These are phyloP conservation scores for Magallana nippona DNA, from an alignment of 2,888 invertebrate genomes.

Conservation along the genomic window DNA sequence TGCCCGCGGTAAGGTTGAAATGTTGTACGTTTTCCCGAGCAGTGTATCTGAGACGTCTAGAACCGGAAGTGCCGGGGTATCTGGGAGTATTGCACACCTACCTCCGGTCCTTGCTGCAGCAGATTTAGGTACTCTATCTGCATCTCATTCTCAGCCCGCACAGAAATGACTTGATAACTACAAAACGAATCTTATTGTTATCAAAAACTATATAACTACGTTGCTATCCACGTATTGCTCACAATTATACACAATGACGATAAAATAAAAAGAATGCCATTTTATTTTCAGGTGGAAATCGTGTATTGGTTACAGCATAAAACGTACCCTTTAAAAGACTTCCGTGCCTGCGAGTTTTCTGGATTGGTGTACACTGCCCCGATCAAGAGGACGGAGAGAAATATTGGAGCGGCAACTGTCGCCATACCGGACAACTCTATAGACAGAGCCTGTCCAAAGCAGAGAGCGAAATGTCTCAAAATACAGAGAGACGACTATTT, in stretches of 20 bases:
- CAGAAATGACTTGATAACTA: conserved; percentile 28
- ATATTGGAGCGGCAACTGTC: not conserved
- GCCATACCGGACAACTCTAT: conserved; percentile 10
- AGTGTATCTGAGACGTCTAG: too few relatives aligned
- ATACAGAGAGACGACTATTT: not conserved
- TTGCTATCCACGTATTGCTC: too few relatives aligned
- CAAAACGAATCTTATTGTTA: not conserved
- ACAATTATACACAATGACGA: not conserved
- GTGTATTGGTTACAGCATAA: not conserved
- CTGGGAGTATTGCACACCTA: not conserved
- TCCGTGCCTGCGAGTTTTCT: not conserved
- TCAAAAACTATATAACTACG: too few relatives aligned
- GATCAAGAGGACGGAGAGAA: not conserved
- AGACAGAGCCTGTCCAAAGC: not conserved
- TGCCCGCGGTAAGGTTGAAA: too few relatives aligned
- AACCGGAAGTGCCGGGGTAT: not conserved
- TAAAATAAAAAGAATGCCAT: not conserved
- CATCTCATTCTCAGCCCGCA: conserved; percentile 9
- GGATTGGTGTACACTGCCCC: not conserved
- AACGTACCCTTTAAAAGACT: not conserved
- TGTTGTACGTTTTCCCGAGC: too few relatives aligned
- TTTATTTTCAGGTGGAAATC: too few relatives aligned
- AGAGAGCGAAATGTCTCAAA: not conserved
- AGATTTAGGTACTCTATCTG: conserved; percentile 13
- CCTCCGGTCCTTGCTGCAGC: conserved; percentile 9